These are phyloP conservation scores for Brienomyrus longianalis DNA, from an alignment of 2,113 vertebrate species.

Conservation along the genomic window DNA sequence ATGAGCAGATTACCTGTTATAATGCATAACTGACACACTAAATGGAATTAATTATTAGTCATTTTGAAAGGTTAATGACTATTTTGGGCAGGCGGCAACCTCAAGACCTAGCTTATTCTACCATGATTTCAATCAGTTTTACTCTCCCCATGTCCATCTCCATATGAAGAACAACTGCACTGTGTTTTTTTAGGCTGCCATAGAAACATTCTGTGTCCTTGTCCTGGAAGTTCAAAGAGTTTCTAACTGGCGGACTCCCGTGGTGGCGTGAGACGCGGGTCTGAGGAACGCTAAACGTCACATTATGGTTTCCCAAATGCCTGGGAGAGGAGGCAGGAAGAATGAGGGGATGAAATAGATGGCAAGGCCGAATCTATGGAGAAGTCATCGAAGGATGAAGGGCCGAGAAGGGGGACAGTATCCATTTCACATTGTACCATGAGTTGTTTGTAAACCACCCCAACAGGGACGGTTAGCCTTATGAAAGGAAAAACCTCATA, in stretches of 20 bases:
- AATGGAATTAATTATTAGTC: not conserved
- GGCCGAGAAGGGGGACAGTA: constrained; percentile 40
- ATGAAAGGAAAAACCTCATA: constrained; percentile 56
- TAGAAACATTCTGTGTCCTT: constrained; percentile 1
- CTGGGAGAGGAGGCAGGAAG: constrained; percentile 24
- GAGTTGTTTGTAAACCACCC: constrained; percentile 21
- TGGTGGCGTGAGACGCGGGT: constrained; percentile 47
- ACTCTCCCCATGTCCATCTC: not conserved
- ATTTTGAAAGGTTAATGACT: not conserved
- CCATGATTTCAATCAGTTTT: not conserved
- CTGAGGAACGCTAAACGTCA: constrained; percentile 27
- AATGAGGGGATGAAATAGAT: constrained; percentile 46
- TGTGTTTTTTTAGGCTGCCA: not conserved
- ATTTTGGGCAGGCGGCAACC: not conserved
- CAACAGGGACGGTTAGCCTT: constrained; percentile 27
- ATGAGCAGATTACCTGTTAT: not conserved
- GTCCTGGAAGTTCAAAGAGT: constrained; percentile 50
- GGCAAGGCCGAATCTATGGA: constrained; percentile 46
- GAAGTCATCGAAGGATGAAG: constrained; percentile 47
- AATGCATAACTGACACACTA: not conserved
- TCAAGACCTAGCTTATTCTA: not conserved
- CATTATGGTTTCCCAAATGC: constrained; percentile 41
- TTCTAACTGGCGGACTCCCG: constrained; percentile 48
- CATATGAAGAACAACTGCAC: not conserved
- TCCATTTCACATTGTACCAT: constrained; percentile 52